These are phyloP conservation scores for Chiridota heheva DNA, from an alignment of 35 echinoderm and acorn worm genomes.

Conservation along the genomic window DNA sequence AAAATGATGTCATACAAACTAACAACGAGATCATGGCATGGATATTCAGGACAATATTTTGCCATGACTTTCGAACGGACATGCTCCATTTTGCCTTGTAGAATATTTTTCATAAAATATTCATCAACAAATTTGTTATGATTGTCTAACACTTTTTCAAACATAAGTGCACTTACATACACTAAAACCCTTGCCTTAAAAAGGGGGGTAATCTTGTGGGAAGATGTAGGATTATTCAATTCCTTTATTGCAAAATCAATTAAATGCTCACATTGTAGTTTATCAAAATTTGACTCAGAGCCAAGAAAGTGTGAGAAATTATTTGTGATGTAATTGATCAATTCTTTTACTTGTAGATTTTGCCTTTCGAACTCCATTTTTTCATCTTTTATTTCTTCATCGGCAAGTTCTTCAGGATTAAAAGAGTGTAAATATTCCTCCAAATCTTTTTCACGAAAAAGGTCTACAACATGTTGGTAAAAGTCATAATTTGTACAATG, in stretches of 20 bases:
- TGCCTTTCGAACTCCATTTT: not conserved
- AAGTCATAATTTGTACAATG: constrained; percentile 17
- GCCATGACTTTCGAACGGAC: too few relatives aligned
- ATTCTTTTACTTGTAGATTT: not conserved
- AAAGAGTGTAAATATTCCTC: not conserved
- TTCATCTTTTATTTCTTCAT: not conserved
- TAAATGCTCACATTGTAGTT: not conserved
- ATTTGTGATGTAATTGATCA: not conserved
- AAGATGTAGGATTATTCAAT: not conserved
- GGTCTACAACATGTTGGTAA: not conserved
- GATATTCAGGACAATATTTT: too few relatives aligned
- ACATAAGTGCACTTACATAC: constrained; percentile 11
- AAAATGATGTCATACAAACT: too few relatives aligned
- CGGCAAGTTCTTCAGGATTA: too few relatives aligned
- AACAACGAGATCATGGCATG: too few relatives aligned
- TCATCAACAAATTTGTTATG: not conserved
- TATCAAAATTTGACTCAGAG: constrained; percentile 21
- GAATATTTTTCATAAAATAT: too few relatives aligned
- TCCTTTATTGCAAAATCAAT: not conserved
- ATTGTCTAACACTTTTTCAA: not conserved
- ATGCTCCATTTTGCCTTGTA: too few relatives aligned
- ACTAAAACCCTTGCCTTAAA: constrained; percentile 12
- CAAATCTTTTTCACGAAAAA: not conserved
- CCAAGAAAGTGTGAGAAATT: not conserved
- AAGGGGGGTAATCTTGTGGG: not conserved